Evolutionary conservation across 2,888 invertebrate genomes (phyloP).

Genomic region (Augochlorella aurata): DNA sequence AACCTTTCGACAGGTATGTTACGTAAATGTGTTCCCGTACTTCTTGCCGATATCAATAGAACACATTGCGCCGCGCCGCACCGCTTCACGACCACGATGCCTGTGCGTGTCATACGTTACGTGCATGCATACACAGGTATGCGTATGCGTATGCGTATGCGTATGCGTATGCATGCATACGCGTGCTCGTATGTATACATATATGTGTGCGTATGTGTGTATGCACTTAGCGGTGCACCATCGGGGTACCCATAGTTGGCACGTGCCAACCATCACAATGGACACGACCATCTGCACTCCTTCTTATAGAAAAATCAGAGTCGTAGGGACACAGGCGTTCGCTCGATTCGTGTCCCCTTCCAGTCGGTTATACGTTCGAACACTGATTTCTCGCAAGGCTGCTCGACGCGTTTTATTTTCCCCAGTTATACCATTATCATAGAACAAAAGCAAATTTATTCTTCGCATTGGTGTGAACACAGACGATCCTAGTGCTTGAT

Average conservation of each 20-base stretch:
- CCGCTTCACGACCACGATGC: conserved; percentile 21
- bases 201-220: conserved; percentile 13
- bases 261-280: conserved; percentile 76
- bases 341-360: conserved; percentile 52
- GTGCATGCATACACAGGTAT: neutral
- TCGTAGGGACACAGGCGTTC: conserved; percentile 59
- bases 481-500: neutral
- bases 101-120: conserved; percentile 10
- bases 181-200: no score
- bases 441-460: neutral
- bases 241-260: conserved; percentile 72
- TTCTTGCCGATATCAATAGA: conserved; percentile 44
- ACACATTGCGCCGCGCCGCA: conserved; percentile 36
- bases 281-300: conserved; percentile 75
- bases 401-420: neutral
- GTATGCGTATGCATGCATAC: no score
- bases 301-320: conserved; percentile 75
- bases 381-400: conserved; percentile 12
- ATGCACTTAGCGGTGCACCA: conserved; percentile 67
- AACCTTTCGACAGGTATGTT: conserved; percentile 69
- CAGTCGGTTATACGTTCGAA: conserved; percentile 54
- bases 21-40: conserved; percentile 65
- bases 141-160: neutral
- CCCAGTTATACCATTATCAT: neutral
- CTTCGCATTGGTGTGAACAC: neutral